Percentiles rank a stretch among this genome's conserved stretches.
Conservation (phyloP, 1,140 invertebrate species). For the Leptopilina boulardi region DNA sequence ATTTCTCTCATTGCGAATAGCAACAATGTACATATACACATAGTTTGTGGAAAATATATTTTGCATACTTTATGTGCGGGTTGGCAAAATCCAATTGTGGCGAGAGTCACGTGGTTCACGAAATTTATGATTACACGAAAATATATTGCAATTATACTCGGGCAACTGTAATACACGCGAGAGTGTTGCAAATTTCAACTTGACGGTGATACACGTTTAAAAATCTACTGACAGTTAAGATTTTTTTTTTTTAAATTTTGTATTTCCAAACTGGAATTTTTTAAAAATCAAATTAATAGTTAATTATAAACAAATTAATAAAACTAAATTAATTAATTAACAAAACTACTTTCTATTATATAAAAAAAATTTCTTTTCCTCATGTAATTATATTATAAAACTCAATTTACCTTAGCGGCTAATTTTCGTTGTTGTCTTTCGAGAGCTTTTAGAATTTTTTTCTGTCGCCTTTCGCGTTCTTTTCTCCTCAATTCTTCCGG, state of each 20-base stretch:
- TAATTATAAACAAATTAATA: too few species aligned
- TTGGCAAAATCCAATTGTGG: constrained; percentile 30
- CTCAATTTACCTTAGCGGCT: constrained; percentile 81
- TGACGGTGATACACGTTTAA: constrained; percentile 8
- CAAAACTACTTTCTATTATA: too few species aligned
- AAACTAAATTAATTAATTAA: background rate
- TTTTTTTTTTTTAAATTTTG: too few species aligned
- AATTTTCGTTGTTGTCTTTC: constrained; percentile 94
- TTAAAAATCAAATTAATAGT: too few species aligned
- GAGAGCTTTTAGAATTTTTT: constrained; percentile 94
- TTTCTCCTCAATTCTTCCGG: constrained; percentile 94
- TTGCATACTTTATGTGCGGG: constrained; percentile 32
- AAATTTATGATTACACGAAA: constrained; percentile 32
- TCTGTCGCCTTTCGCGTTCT: constrained; percentile 91
- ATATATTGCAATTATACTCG: constrained; percentile 21
- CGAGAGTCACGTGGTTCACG: constrained; percentile 18
- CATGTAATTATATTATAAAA: background rate
- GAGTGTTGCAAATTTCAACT: constrained; percentile 17
- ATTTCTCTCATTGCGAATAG: constrained; percentile 21
- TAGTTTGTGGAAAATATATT: constrained; percentile 29
- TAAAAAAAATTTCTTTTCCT: too few species aligned
- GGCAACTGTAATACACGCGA: constrained; percentile 13
- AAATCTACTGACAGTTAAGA: background rate
- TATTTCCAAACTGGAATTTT: too few species aligned
- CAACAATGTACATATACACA: background rate